Base-by-base conservation (phyloP, 2,113 vertebrate species). In the human region DNA sequence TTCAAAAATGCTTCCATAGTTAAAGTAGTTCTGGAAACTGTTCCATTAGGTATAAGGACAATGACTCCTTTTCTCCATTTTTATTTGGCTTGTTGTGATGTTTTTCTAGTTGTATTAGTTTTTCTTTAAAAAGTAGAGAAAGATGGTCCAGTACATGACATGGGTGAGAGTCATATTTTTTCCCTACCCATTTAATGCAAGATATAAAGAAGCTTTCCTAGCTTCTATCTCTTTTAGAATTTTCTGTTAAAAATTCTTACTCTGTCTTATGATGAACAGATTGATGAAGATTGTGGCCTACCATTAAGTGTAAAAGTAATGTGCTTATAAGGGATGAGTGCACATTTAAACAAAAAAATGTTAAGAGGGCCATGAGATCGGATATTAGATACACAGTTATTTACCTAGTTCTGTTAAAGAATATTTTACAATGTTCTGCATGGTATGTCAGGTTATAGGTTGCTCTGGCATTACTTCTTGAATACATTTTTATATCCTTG, bases 391-490 rank as follows among this genome's bases (percentile, higher is more conserved):
- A 78, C 3, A 48, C 2, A 88, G 48, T 30, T 96, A 27, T 92
- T 88, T 70, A 75, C 14, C 43, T 93, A 89, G 20, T 72, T 81
- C 50, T 92, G 18, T 81, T 94, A 92, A 96, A 78, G 50, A 32
- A 70, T 18, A 89, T 73, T 96, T 93, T 85, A 55, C 78, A 93
- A 84, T 73, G 40, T 78, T 72, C 68, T 96, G 92, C 87, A 97
- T 91, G 89, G 85, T 48, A 89, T 43, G 55, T 72, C 73, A 92
- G 82, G 75, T 52, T 96, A 68, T 13, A 96, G 66, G 86, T 38
- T 93, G 61, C 61, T 93, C 85, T 91, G 48, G 87, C 81, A 97
- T 72, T 64, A 79, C 78, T 84, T 96, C 68, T 97, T 86, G n/a
- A 94, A 50, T 76, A 94, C 78, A 75, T 6, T 89, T 96, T 73